These are phyloP conservation scores for Dermolepida albohirtum DNA, from an alignment of 2,888 invertebrate species.

Conservation along the genomic window DNA sequence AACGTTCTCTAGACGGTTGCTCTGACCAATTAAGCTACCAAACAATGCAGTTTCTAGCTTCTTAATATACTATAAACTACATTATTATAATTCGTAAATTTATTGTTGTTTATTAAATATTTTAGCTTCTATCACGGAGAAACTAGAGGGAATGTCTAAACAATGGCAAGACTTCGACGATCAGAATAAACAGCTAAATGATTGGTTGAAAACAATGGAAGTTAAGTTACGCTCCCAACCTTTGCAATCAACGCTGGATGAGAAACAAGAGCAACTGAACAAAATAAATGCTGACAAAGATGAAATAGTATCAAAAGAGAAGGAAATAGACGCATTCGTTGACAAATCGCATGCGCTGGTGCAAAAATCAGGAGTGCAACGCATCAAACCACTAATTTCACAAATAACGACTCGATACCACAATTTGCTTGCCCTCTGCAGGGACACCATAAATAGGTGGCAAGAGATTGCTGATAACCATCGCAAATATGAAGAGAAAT, in stretches of 20 bases:
- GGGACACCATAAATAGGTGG: constrained; percentile 88
- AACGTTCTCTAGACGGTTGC: too few species aligned
- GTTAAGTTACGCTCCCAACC: constrained; percentile 87
- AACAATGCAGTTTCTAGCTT: too few species aligned
- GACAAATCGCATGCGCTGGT: constrained; percentile 90
- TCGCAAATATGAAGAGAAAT: constrained; percentile 79
- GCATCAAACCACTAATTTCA: constrained; percentile 86
- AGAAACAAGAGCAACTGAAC: constrained; percentile 82
- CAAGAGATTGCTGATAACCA: constrained; percentile 87
- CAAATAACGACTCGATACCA: constrained; percentile 92
- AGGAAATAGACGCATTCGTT: constrained; percentile 87
- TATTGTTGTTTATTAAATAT: constrained; percentile 34
- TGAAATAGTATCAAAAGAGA: constrained; percentile 82
- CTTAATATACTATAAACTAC: too few species aligned
- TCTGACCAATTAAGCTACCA: too few species aligned
- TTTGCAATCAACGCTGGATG: constrained; percentile 81
- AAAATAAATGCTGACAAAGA: constrained; percentile 81
- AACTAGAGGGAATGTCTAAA: constrained; percentile 78
- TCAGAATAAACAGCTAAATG: constrained; percentile 81
- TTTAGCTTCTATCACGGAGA: constrained; percentile 74
- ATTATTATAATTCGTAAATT: too few species aligned
- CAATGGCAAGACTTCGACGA: constrained; percentile 92
- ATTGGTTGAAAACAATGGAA: constrained; percentile 90
- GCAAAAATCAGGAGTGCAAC: constrained; percentile 85
- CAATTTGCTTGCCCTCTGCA: constrained; percentile 81